Conservation (phyloP, 1,140 invertebrate genomes). For the Medauroidea extradentata region DNA sequence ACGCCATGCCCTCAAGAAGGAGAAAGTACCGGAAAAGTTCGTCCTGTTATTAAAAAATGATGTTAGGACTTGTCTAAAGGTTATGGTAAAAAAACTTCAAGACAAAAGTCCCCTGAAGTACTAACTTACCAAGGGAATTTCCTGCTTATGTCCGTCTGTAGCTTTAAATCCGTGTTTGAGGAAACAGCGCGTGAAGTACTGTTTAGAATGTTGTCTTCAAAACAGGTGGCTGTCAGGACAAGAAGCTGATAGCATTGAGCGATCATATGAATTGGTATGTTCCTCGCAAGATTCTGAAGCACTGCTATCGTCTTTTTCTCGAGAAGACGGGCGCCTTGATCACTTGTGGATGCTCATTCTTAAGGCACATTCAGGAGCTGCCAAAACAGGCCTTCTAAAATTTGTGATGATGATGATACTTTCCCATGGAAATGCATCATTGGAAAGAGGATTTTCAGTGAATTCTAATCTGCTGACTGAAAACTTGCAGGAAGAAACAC, state of each 20-base stretch:
- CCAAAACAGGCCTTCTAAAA: conserved; percentile 14
- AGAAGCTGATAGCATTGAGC: conserved; percentile 5
- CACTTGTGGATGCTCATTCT: conserved; percentile 19
- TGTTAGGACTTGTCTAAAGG: too few relatives aligned
- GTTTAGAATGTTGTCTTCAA: conserved; percentile 2
- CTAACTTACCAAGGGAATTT: conserved; percentile 1
- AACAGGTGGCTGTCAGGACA: conserved; percentile 7
- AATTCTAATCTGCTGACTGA: conserved; percentile 10
- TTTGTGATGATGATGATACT: conserved; percentile 18
- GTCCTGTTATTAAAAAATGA: too few relatives aligned
- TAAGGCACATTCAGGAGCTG: conserved; percentile 1
- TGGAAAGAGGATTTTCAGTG: conserved; percentile 18
- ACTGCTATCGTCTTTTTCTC: too few relatives aligned
- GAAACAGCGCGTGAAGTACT: not conserved
- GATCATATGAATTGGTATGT: conserved; percentile 1
- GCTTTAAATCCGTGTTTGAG: too few relatives aligned
- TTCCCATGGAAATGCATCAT: conserved; percentile 13
- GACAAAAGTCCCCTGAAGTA: not conserved
- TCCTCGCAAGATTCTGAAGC: not conserved
- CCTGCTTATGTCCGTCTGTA: not conserved
- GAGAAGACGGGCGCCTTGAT: too few relatives aligned
- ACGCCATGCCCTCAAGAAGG: too few relatives aligned
- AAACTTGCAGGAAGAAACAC: conserved; percentile 16
- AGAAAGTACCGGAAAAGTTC: too few relatives aligned
- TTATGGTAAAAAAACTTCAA: too few relatives aligned